Base-by-base conservation (phyloP, 2,888 invertebrate species). In the Aleiodes testaceus region DNA sequence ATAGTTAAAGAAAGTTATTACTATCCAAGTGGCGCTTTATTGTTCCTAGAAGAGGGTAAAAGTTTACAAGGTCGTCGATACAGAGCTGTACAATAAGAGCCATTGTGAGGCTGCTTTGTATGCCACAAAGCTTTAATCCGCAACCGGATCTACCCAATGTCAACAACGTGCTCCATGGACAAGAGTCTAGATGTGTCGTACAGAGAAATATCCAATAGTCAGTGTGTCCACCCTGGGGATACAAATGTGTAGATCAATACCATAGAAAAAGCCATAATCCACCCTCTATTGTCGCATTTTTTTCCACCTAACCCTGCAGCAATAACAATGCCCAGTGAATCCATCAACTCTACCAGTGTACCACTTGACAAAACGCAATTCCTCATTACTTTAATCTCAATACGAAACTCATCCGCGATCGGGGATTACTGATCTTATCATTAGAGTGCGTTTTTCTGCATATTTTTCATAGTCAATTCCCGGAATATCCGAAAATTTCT, bases 71-170 rank as follows among this genome's bases (percentile, higher is more conserved):
- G 80, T 80, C 79, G 80, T 66, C 82, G 20, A 83, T 82, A 81
- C 72, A 75, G 68, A 20, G 36, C 65, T 14, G 69, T 63, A 49
- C 73, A 44, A 30, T 53, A 52, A 66, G 1, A 5, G 26, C 77
- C 79, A 85, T 86, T 85, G 84, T 84, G 79, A 72, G 76, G 64
- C 66, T 75, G 75, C 75, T 76, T 84, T 85, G 83, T 84, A 77
- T 78, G 74, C 72, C 77, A 84, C 85, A 86, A 86, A 86, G 85
- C 83, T 83, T 84, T 86, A 86, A 87, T 87, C 86, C 86, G 80
- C 80, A 81, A 82, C 77, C 83, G 80, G 83, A 86, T 87, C 85
- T 84, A 79, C 83, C 44, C 81, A 86, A 83, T 85, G 85, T 85
- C 85, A 85, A 85, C 85, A 85, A 76, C 76, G 73, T 77, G 77